A percentile compares a stretch with the other conserved stretches of the same genome.
Conservation (phyloP, 1,140 invertebrate genomes). For the Drosophila melanica region DNA sequence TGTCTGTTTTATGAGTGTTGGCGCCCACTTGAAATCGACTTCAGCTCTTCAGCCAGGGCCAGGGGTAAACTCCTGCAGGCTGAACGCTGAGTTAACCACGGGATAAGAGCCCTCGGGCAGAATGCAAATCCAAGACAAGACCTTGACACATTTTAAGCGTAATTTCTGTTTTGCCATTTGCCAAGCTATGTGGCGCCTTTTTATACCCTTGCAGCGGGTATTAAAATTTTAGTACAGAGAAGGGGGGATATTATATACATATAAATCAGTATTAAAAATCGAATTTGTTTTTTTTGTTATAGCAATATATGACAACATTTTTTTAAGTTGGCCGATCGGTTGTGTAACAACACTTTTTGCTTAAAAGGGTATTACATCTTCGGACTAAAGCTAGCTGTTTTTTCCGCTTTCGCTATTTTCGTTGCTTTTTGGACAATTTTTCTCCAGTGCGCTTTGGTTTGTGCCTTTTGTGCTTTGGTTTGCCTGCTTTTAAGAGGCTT, state of each 20-base stretch:
- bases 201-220: neutral
- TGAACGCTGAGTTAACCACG: conserved; percentile 50
- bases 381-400: too few species aligned
- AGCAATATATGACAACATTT: too few species aligned
- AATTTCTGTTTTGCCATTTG: conserved; percentile 26
- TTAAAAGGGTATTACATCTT: too few species aligned
- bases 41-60: conserved; percentile 17
- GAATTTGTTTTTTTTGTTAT: too few species aligned
- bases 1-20: conserved; percentile 60
- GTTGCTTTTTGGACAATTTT: conserved; percentile 7
- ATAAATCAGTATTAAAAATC: neutral
- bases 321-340: too few species aligned
- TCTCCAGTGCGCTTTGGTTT: conserved; percentile 3
- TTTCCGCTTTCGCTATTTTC: neutral
- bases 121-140: conserved; percentile 62
- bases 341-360: too few species aligned
- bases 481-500: conserved; percentile 40
- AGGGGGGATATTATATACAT: neutral
- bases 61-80: conserved; percentile 23
- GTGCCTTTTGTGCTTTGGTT: conserved; percentile 16
- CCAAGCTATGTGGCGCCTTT: conserved; percentile 34
- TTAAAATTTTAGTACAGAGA: too few species aligned
- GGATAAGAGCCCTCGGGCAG: conserved; percentile 58
- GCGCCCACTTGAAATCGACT: conserved; percentile 33
- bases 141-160: conserved; percentile 73